Conservation (phyloP, 2,888 invertebrate genomes). For the Stenotaenia linearis region DNA sequence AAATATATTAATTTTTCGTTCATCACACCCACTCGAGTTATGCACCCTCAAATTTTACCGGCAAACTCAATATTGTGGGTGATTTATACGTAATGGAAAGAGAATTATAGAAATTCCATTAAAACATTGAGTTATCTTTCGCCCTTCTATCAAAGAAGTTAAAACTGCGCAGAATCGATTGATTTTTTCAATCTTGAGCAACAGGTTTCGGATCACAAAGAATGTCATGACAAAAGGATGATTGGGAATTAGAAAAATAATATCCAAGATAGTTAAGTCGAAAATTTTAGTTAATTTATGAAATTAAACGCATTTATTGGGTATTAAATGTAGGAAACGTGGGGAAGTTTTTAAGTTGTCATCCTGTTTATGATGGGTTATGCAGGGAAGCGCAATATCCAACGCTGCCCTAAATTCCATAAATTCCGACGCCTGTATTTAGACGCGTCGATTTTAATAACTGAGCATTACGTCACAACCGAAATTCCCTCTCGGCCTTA, state of each 20-base stretch:
- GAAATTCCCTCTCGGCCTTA: background rate
- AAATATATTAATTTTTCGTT: too few relatives aligned
- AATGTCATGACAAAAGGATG: background rate
- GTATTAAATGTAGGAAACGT: background rate
- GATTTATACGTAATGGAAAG: too few relatives aligned
- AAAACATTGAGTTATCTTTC: background rate
- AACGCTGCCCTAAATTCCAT: background rate
- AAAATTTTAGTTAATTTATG: background rate
- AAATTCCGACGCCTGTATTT: background rate
- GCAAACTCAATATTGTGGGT: too few relatives aligned
- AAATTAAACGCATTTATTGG: background rate
- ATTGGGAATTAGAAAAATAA: background rate
- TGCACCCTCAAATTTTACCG: too few relatives aligned
- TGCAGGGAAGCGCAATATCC: background rate
- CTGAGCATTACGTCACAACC: background rate
- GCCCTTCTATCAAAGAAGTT: background rate
- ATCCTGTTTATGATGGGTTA: background rate
- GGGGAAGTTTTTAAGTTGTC: background rate
- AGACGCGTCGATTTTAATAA: slow-evolving; percentile 3
- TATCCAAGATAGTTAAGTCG: too few relatives aligned
- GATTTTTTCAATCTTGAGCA: background rate
- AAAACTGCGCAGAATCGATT: background rate
- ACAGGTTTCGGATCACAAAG: background rate
- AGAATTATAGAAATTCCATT: background rate
- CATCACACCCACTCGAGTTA: too few relatives aligned